A percentile compares a stretch with the other conserved stretches of the same genome.
Conservation (phyloP, 2,888 invertebrate genomes). For the Beris chalybata region DNA sequence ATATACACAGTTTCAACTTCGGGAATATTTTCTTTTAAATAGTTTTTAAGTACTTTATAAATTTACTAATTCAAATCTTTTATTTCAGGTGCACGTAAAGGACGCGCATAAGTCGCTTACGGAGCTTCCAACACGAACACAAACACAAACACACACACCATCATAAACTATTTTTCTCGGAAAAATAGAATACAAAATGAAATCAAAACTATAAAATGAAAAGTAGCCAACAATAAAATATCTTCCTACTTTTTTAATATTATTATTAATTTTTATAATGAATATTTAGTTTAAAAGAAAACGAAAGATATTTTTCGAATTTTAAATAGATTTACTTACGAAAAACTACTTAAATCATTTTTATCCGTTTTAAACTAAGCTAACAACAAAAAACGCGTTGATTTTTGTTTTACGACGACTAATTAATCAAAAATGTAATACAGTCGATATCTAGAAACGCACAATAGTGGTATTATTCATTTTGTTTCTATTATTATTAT, state of each 20-base stretch:
- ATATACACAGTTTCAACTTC: too few relatives aligned
- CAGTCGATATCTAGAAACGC: too few relatives aligned
- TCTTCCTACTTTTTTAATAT: conserved; percentile 24
- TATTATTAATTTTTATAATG: conserved; percentile 7
- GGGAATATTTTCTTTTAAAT: too few relatives aligned
- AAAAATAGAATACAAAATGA: conserved; percentile 14
- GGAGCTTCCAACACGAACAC: background rate
- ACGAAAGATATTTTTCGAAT: too few relatives aligned
- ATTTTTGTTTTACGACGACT: too few relatives aligned
- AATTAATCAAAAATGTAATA: too few relatives aligned
- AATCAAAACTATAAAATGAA: conserved; percentile 16
- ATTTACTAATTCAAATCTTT: conserved; percentile 9
- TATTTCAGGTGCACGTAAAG: conserved; percentile 53
- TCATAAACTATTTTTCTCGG: conserved; percentile 9
- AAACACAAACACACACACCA: conserved; percentile 3
- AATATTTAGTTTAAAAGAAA: background rate
- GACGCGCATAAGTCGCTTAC: conserved; percentile 50
- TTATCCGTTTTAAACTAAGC: too few relatives aligned
- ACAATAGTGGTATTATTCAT: too few relatives aligned
- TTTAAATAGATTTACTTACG: too few relatives aligned
- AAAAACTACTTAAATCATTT: too few relatives aligned
- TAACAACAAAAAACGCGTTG: too few relatives aligned
- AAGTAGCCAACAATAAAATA: conserved; percentile 26
- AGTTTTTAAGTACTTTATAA: background rate
- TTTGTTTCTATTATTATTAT: too few relatives aligned